phyloP scores from a whole-genome alignment of 2,888 invertebrate species.

The Lapara coniferarum region DNA sequence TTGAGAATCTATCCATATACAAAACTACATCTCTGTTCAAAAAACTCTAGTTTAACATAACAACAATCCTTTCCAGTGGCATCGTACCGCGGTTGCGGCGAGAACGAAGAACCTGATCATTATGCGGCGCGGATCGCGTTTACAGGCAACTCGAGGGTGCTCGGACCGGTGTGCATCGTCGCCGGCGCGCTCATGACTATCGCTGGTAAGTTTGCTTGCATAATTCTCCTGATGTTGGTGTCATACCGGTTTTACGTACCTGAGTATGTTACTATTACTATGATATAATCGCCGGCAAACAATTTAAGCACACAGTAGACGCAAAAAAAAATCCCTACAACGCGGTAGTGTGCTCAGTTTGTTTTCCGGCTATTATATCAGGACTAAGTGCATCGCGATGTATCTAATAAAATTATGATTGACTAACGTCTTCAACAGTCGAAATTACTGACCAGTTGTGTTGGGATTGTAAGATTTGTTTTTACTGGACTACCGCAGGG shows the following conservation, averaged over 20 bases:
- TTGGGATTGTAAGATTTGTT: no score
- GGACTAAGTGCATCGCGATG: neutral
- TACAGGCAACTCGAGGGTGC: conserved; percentile 88
- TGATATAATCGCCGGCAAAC: no score
- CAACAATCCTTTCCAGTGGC: conserved; percentile 80
- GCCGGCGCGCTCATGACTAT: conserved; percentile 89
- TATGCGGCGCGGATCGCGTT: conserved; percentile 89
- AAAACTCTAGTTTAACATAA: conserved; percentile 11
- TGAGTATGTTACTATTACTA: no score
- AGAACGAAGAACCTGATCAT: conserved; percentile 88
- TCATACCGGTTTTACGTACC: no score
- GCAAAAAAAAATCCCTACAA: no score
- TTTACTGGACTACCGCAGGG: no score
- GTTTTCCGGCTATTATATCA: neutral
- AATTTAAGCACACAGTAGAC: no score
- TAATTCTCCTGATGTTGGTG: neutral
- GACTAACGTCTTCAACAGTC: no score
- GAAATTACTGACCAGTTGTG: no score
- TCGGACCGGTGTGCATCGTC: conserved; percentile 89
- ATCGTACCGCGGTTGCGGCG: conserved; percentile 88
- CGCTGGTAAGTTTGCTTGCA: conserved; percentile 56
- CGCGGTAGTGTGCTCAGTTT: no score
- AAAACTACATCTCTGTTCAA: neutral
- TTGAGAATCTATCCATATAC: no score
- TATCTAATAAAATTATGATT: no score